phyloP scores from a whole-genome alignment of 2,113 vertebrate genomes.

The Mastomys natalensis region DNA sequence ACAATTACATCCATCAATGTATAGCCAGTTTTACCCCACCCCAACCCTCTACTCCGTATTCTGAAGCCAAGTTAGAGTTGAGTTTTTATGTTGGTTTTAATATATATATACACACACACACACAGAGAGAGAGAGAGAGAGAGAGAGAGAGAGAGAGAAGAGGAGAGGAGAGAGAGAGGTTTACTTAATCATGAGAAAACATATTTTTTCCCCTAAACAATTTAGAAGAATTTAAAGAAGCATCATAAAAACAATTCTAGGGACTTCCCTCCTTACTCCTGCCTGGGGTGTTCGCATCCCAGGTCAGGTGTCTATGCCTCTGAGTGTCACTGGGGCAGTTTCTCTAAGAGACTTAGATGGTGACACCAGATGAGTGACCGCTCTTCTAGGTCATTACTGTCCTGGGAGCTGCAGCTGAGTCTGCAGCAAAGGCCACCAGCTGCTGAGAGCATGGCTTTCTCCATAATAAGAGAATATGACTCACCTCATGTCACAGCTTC shows the following conservation, averaged over 20 bases:
- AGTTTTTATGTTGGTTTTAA: slow-evolving; percentile 43
- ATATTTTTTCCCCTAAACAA: background rate
- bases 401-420: background rate
- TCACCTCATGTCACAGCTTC: slow-evolving; percentile 6
- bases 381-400: background rate
- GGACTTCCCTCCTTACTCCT: background rate
- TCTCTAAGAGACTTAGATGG: background rate
- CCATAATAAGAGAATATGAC: slow-evolving; percentile 16
- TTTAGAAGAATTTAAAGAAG: background rate
- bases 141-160: too few species aligned
- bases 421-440: background rate
- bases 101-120: background rate
- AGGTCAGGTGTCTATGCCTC: background rate
- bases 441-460: background rate
- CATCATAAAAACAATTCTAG: background rate
- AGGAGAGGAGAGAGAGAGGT: too few species aligned
- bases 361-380: background rate
- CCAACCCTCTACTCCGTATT: background rate
- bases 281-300: background rate
- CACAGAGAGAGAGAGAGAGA: too few species aligned
- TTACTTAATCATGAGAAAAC: slow-evolving; percentile 30
- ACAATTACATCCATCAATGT: background rate
- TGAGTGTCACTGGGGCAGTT: background rate
- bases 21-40: background rate
- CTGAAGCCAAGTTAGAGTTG: slow-evolving; percentile 29